phyloP scores from a whole-genome alignment of 2,797 vertebrate species.

The Okamejei kenojei region DNA sequence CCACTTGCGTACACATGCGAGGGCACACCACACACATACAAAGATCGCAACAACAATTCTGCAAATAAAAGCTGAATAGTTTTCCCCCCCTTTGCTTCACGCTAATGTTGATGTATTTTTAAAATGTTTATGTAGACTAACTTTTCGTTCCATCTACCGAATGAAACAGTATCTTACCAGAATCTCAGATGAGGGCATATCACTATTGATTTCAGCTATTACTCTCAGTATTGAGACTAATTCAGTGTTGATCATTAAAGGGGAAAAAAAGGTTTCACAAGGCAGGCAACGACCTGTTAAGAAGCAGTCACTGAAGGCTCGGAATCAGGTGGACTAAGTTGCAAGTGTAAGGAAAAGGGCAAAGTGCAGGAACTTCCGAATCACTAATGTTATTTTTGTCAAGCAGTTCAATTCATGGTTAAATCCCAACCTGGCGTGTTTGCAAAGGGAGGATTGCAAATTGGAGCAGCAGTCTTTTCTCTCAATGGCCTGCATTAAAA shows the following conservation, averaged over 20 bases:
- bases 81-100: not conserved
- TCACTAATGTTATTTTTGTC: not conserved
- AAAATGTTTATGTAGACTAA: not conserved
- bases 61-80: slow-evolving; percentile 12
- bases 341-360: not conserved
- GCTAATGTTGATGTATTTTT: not conserved
- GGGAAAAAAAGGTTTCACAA: not conserved
- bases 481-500: not conserved
- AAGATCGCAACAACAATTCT: not conserved
- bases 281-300: not conserved
- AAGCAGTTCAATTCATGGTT: not conserved
- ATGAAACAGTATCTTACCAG: not conserved
- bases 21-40: slow-evolving; percentile 29
- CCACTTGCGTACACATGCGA: slow-evolving; percentile 40
- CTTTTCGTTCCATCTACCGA: not conserved
- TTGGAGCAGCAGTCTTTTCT: no score
- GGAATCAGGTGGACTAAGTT: not conserved
- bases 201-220: not conserved
- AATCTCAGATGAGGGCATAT: not conserved
- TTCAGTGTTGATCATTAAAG: not conserved
- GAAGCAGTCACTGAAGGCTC: not conserved
- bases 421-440: not conserved
- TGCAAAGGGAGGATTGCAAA: not conserved
- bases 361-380: not conserved
- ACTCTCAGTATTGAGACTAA: not conserved